Evolutionary conservation across 2,797 vertebrate genomes (phyloP).

Genomic region (Hydrophis major): DNA sequence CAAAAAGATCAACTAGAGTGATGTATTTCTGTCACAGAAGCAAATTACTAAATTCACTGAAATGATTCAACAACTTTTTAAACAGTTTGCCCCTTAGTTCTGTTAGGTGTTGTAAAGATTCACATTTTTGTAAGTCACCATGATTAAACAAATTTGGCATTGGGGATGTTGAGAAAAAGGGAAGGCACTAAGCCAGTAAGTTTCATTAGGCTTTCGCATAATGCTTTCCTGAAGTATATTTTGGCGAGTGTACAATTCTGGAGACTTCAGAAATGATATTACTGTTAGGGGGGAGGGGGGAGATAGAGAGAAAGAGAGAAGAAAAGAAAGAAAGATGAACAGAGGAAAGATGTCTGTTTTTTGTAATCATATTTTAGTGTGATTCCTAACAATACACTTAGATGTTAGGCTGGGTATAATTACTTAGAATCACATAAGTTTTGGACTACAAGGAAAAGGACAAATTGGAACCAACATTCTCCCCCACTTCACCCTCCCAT

Average conservation of each 20-base stretch:
- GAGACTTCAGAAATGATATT: background rate
- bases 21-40: background rate
- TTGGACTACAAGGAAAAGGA: background rate
- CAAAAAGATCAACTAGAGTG: background rate
- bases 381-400: background rate
- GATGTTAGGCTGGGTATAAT: background rate
- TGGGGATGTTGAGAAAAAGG: background rate
- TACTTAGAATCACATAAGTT: background rate
- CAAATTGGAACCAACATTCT: background rate
- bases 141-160: background rate
- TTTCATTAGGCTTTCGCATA: background rate
- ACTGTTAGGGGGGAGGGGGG: too few relatives aligned
- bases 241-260: background rate
- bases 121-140: background rate
- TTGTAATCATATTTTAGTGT: background rate
- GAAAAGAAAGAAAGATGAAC: background rate
- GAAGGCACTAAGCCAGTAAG: background rate
- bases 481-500: background rate
- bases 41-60: background rate
- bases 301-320: background rate
- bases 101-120: background rate
- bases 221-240: background rate
- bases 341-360: background rate
- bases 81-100: background rate
- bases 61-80: background rate